Percentiles rank a stretch among this genome's conserved stretches.
These are phyloP conservation scores for Lottia scabra DNA, from an alignment of 2,888 invertebrate species.

Conservation along the genomic window DNA sequence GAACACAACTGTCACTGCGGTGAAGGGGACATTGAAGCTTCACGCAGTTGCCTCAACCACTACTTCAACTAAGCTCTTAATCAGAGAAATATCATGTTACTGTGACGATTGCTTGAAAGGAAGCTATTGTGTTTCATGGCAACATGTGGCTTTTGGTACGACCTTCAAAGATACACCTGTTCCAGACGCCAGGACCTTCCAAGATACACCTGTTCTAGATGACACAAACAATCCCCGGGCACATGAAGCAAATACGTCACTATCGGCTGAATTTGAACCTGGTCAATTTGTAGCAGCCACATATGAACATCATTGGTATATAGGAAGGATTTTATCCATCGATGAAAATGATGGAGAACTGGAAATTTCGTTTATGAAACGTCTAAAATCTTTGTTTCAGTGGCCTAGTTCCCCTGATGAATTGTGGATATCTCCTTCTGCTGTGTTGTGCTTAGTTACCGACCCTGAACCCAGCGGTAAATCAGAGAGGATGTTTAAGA, in stretches of 20 bases:
- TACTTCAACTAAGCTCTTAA: not conserved
- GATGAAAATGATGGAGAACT: conserved; percentile 7
- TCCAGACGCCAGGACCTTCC: too few species aligned
- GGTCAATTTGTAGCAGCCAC: conserved; percentile 15
- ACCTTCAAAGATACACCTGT: too few species aligned
- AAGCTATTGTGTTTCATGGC: not conserved
- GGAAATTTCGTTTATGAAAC: conserved; percentile 5
- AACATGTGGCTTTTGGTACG: too few species aligned
- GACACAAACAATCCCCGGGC: too few species aligned
- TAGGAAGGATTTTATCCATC: conserved; percentile 8
- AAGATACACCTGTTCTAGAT: too few species aligned
- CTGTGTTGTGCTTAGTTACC: not conserved
- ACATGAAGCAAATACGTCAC: too few species aligned
- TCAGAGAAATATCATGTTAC: not conserved
- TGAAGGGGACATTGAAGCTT: conserved; percentile 2
- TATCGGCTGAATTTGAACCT: too few species aligned
- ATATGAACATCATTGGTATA: conserved; percentile 12
- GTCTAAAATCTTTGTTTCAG: not conserved
- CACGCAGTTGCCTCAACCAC: not conserved
- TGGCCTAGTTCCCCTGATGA: conserved; percentile 1
- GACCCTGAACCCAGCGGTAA: not conserved
- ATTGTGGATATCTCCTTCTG: not conserved
- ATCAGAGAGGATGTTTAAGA: not conserved
- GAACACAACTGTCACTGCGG: not conserved
- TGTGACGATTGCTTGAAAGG: conserved; percentile 1